These are phyloP conservation scores for Diarsia mendica DNA, from an alignment of 2,888 invertebrate genomes.

Conservation along the genomic window DNA sequence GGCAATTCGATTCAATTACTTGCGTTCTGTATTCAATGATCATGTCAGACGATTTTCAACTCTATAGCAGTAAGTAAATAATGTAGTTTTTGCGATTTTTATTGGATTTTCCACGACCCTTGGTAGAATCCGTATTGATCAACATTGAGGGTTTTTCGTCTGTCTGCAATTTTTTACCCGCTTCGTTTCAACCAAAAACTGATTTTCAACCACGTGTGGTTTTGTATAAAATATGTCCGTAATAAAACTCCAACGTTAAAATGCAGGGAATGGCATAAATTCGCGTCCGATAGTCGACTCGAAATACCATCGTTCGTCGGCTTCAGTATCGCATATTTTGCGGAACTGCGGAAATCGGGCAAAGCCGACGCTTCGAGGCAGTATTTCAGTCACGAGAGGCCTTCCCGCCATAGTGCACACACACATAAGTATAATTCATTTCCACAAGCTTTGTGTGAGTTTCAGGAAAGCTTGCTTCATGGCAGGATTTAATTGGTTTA, in stretches of 20 bases:
- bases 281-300: constrained; percentile 51
- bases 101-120: not conserved
- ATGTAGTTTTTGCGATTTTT: constrained; percentile 21
- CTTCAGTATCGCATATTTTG: constrained; percentile 72
- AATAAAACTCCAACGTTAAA: constrained; percentile 34
- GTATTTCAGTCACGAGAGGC: constrained; percentile 68
- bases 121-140: constrained; percentile 29
- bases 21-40: constrained; percentile 45
- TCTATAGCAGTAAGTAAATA: constrained; percentile 15
- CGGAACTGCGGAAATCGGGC: constrained; percentile 63
- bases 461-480: constrained; percentile 25
- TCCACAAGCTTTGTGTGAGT: constrained; percentile 27
- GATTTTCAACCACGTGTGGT: not conserved
- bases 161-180: not conserved
- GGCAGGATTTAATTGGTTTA: constrained; percentile 31
- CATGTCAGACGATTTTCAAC: constrained; percentile 37
- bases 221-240: constrained; percentile 32
- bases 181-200: not conserved
- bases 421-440: constrained; percentile 35
- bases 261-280: constrained; percentile 58
- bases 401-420: constrained; percentile 17
- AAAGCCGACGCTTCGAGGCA: constrained; percentile 61
- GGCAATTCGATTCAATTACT: constrained; percentile 77
- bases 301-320: constrained; percentile 53
- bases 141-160: constrained; percentile 12